Percentiles rank a stretch among this genome's conserved stretches.
These are phyloP conservation scores for Scophthalmus maximus DNA, from an alignment of 2,113 vertebrate genomes.

Conservation along the genomic window DNA sequence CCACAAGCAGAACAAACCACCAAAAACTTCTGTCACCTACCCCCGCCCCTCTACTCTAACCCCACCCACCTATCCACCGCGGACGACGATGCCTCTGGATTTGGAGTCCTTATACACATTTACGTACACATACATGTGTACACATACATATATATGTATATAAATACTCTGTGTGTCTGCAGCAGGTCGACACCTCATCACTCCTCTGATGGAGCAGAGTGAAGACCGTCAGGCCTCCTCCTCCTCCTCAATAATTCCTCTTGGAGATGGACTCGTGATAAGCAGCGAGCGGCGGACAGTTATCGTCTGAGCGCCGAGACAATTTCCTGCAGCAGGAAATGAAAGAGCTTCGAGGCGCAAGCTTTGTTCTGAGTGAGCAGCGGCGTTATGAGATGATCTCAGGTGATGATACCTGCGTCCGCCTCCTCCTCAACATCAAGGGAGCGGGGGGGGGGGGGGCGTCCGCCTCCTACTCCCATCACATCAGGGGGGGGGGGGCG, in stretches of 20 bases:
- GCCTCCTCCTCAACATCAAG: slow-evolving; percentile 4
- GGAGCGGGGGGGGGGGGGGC: background rate
- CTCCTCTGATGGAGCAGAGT: slow-evolving; percentile 21
- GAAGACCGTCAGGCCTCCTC: slow-evolving; percentile 35
- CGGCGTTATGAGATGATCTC: slow-evolving; percentile 78
- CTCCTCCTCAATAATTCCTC: slow-evolving; percentile 44
- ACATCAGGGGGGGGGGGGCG: background rate
- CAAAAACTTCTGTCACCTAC: too few relatives aligned
- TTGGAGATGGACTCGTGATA: slow-evolving; percentile 57
- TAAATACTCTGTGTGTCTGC: background rate
- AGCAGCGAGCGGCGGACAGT: slow-evolving; percentile 64
- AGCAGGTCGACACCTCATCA: too few relatives aligned
- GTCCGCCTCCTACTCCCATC: slow-evolving; percentile 8
- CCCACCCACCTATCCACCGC: too few relatives aligned
- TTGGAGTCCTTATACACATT: too few relatives aligned
- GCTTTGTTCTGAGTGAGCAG: slow-evolving; percentile 69
- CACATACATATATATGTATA: too few relatives aligned
- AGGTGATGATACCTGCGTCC: slow-evolving; percentile 73
- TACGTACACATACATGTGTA: too few relatives aligned
- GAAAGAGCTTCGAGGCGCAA: slow-evolving; percentile 82
- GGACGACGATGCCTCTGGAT: too few relatives aligned
- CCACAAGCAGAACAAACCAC: too few relatives aligned
- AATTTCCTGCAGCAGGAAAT: slow-evolving; percentile 98
- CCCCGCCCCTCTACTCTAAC: too few relatives aligned
- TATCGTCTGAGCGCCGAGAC: slow-evolving; percentile 78